Evolutionary conservation across 2,888 invertebrate genomes (phyloP).

Genomic region (Scelioninae gen. 2): DNA sequence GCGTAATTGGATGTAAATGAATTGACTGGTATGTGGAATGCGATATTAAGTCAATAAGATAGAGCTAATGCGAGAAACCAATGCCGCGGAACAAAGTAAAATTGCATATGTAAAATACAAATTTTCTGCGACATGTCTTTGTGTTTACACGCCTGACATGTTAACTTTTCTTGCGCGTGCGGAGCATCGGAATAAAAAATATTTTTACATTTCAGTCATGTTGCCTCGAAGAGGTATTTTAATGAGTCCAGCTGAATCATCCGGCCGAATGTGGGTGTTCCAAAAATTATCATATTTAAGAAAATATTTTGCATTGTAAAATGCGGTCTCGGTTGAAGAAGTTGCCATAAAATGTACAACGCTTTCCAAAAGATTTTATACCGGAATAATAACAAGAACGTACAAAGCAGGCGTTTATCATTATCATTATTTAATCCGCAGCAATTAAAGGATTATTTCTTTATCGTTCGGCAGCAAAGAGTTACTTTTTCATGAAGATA

Average conservation of each 20-base stretch:
- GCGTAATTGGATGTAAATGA: slow-evolving; percentile 11
- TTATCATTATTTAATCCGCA: not conserved
- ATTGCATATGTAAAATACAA: too few species aligned
- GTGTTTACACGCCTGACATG: not conserved
- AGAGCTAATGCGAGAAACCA: not conserved
- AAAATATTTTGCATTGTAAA: slow-evolving; percentile 4
- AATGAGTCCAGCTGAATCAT: slow-evolving; percentile 1
- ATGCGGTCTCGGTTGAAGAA: not conserved
- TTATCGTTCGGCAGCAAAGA: not conserved
- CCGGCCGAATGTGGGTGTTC: not conserved
- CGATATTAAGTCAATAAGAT: not conserved
- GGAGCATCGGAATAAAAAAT: not conserved
- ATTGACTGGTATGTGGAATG: not conserved
- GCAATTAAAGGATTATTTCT: not conserved
- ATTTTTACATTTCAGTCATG: not conserved
- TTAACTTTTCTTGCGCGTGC: not conserved
- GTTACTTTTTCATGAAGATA: too few species aligned
- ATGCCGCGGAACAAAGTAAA: not conserved
- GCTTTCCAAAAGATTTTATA: too few species aligned
- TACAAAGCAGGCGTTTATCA: not conserved
- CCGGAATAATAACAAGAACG: too few species aligned
- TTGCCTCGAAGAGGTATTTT: not conserved
- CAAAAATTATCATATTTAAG: slow-evolving; percentile 6
- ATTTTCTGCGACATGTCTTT: too few species aligned
- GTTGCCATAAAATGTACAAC: not conserved